Evolutionary conservation across 2,888 invertebrate genomes (phyloP).

Genomic region (Caenorhabditis panamensis): DNA sequence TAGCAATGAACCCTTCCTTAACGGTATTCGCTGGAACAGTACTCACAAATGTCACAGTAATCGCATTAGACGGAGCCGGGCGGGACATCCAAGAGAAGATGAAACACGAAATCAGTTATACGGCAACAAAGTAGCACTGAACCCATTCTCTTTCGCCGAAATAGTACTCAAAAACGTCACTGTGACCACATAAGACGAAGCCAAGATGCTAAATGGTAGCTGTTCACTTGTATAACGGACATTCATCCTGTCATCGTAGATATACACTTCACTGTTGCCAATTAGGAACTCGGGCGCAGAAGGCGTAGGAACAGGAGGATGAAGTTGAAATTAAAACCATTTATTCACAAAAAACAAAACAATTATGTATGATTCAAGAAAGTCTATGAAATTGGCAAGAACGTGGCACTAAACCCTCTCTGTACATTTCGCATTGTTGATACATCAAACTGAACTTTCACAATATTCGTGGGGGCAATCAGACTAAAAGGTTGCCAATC

Average conservation of each 20-base stretch:
- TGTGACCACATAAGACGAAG: background rate
- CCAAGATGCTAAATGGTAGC: background rate
- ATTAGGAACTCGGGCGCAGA: conserved; percentile 1
- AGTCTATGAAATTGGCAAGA: background rate
- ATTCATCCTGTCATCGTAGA: background rate
- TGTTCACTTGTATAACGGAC: background rate
- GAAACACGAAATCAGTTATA: too few relatives aligned
- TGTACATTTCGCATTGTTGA: background rate
- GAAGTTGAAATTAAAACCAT: background rate
- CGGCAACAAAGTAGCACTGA: background rate
- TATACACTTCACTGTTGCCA: background rate
- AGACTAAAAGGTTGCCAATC: conserved; percentile 1
- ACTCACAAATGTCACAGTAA: too few relatives aligned
- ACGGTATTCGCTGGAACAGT: too few relatives aligned
- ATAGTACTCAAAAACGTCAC: background rate
- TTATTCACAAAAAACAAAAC: background rate
- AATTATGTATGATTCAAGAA: too few relatives aligned
- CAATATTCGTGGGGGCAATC: background rate
- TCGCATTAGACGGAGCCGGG: too few relatives aligned
- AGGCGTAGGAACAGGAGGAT: background rate
- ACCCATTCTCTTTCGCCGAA: background rate
- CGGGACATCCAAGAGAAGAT: too few relatives aligned
- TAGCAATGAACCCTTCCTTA: too few relatives aligned
- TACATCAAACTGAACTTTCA: background rate
- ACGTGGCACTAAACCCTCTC: background rate